Evolutionary conservation across 2,797 vertebrate species (phyloP).

Genomic region (Pterois miles): DNA sequence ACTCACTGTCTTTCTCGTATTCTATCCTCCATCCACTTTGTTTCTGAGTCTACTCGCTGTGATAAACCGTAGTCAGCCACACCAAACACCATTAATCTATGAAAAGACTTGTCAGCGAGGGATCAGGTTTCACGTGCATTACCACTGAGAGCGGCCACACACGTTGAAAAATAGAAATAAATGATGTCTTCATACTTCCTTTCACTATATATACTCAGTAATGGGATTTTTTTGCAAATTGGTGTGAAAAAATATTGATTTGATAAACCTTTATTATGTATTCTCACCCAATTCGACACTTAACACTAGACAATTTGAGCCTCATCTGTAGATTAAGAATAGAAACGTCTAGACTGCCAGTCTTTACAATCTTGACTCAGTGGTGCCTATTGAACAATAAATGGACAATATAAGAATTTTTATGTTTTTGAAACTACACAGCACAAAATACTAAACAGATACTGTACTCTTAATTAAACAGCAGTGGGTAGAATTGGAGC

Average conservation of each 20-base stretch:
- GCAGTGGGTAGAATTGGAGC: too few relatives aligned
- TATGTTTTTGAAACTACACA: conserved; percentile 2
- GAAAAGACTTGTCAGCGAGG: conserved; percentile 39
- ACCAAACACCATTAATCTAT: conserved; percentile 43
- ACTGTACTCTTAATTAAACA: too few relatives aligned
- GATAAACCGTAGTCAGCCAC: conserved; percentile 30
- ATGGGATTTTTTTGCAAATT: background rate
- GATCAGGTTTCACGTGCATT: conserved; percentile 54
- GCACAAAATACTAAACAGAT: conserved; percentile 10
- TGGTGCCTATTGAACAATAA: background rate
- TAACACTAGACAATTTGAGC: background rate
- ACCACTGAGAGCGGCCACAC: conserved; percentile 43
- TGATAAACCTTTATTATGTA: background rate
- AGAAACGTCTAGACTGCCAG: background rate
- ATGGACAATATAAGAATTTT: background rate
- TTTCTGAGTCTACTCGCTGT: conserved; percentile 22
- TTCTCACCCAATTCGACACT: background rate
- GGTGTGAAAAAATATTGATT: background rate
- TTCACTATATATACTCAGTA: background rate
- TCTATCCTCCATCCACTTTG: conserved; percentile 16
- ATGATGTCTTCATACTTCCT: background rate
- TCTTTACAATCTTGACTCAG: background rate
- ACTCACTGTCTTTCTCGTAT: conserved; percentile 25
- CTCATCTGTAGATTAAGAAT: background rate
- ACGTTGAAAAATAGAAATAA: conserved; percentile 25